These are phyloP conservation scores for Tortrix viridana DNA, from an alignment of 2,888 invertebrate genomes.

Conservation along the genomic window DNA sequence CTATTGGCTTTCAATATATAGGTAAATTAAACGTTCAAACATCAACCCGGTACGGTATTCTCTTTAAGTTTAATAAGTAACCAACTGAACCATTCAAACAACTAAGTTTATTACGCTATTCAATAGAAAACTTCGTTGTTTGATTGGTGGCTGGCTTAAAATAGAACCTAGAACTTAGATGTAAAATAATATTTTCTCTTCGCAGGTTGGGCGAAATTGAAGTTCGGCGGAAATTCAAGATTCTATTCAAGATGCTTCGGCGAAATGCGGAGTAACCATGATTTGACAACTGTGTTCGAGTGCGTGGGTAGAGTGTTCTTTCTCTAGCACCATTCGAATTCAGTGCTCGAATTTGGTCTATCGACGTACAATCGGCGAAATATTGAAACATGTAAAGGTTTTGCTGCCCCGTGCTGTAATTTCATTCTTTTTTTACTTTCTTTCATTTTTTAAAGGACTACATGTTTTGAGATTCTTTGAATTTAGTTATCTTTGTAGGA, in stretches of 20 bases:
- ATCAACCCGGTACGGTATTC: background rate
- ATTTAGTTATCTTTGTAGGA: too few relatives aligned
- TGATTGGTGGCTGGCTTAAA: conserved; percentile 27
- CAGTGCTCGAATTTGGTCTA: conserved; percentile 81
- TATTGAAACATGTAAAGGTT: background rate
- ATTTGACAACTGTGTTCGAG: conserved; percentile 87
- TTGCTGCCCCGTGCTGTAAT: background rate
- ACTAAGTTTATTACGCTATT: conserved; percentile 5
- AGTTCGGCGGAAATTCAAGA: conserved; percentile 26
- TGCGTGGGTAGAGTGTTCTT: conserved; percentile 85
- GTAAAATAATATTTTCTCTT: conserved; percentile 31
- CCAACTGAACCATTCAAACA: conserved; percentile 18
- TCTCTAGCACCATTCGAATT: conserved; percentile 90
- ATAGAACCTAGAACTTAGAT: conserved; percentile 19
- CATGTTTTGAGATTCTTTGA: too few relatives aligned
- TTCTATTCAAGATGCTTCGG: conserved; percentile 27
- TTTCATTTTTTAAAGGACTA: too few relatives aligned
- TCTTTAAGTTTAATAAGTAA: conserved; percentile 8
- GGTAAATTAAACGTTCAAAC: background rate
- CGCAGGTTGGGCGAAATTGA: conserved; percentile 13
- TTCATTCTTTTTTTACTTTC: too few relatives aligned
- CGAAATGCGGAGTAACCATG: conserved; percentile 51
- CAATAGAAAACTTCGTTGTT: conserved; percentile 20
- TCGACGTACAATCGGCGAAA: conserved; percentile 44
- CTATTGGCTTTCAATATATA: too few relatives aligned